These are phyloP conservation scores for Gymnocheta viridis DNA, from an alignment of 2,888 invertebrate genomes.

Conservation along the genomic window DNA sequence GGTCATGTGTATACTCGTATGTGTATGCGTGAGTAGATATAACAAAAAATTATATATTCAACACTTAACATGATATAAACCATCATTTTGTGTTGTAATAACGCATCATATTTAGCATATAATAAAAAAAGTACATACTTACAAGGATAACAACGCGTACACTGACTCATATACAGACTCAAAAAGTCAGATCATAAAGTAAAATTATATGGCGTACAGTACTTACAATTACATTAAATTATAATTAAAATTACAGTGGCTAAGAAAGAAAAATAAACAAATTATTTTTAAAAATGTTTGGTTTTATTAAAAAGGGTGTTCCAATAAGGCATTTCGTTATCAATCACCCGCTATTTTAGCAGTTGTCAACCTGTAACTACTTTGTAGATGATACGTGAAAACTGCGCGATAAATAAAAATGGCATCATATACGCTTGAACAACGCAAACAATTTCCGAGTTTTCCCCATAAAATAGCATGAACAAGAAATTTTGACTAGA, in stretches of 20 bases:
- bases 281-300: no score
- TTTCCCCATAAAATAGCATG: no score
- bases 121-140: conserved; percentile 35
- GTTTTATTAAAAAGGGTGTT: no score
- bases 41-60: conserved; percentile 56
- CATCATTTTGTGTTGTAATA: conserved; percentile 59
- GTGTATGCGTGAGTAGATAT: not conserved
- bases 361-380: no score
- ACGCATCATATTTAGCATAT: conserved; percentile 56
- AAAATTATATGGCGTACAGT: conserved; percentile 1
- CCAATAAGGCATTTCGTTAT: no score
- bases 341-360: no score
- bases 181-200: conserved; percentile 47
- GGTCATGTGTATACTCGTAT: not conserved
- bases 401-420: no score
- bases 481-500: no score
- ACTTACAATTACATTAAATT: not conserved
- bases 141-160: not conserved
- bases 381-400: no score
- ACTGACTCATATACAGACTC: not conserved
- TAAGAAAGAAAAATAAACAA: no score
- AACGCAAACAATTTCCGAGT: no score
- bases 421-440: no score
- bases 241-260: not conserved
- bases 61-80: conserved; percentile 62